phyloP scores from a whole-genome alignment of 2,888 invertebrate genomes.

The Thereva unica region DNA sequence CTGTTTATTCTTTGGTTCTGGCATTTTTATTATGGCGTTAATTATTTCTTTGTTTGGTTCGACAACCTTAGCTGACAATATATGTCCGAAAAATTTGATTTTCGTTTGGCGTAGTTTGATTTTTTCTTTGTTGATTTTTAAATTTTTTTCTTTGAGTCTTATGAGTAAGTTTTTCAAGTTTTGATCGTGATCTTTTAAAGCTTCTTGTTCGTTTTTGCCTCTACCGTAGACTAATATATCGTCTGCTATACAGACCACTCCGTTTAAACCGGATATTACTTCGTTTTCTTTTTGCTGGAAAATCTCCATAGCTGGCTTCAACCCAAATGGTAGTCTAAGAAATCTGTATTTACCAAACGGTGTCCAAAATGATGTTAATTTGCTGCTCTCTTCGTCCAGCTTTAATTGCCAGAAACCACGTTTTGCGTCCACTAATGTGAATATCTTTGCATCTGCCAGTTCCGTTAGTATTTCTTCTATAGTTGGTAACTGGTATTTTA shows the following conservation, averaged over 20 bases:
- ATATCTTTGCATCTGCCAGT: conserved; percentile 43
- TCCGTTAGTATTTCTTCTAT: conserved; percentile 44
- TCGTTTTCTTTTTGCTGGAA: neutral
- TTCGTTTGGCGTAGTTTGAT: too few species aligned
- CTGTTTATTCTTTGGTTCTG: too few species aligned
- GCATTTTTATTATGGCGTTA: too few species aligned
- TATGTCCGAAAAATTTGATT: too few species aligned
- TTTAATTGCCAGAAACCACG: conserved; percentile 41
- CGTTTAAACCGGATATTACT: conserved; percentile 43
- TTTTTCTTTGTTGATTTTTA: too few species aligned
- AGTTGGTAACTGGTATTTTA: conserved; percentile 43
- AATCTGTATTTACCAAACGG: conserved; percentile 36
- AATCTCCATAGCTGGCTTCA: conserved; percentile 29
- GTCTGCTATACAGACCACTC: conserved; percentile 42
- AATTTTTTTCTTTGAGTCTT: too few species aligned
- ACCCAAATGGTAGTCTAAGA: conserved; percentile 44
- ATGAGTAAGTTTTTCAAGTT: conserved; percentile 39
- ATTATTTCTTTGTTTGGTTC: too few species aligned
- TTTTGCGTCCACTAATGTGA: conserved; percentile 44
- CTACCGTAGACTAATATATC: conserved; percentile 41
- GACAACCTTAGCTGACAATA: too few species aligned
- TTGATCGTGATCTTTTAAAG: conserved; percentile 43
- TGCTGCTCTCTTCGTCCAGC: conserved; percentile 49
- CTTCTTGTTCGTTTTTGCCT: conserved; percentile 39
- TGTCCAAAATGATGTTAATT: conserved; percentile 46